Evolutionary conservation across 2,797 vertebrate species (phyloP), one percentile per base, ranked within the genome.

Genomic region (Xiphorhynchus erythropygius): DNA sequence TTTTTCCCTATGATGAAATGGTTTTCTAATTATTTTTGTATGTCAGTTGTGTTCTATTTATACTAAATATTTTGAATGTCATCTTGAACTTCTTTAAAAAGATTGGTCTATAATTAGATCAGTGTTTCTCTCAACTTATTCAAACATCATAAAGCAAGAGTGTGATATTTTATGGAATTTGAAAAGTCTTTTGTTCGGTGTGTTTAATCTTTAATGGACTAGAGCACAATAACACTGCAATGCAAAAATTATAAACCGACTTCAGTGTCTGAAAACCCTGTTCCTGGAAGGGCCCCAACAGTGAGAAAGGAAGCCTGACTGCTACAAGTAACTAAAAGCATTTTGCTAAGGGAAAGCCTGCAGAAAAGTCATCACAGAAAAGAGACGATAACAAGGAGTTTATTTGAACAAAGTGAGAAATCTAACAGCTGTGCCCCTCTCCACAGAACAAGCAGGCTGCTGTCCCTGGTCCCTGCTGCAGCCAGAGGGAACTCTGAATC

Each of bases 401-500:
- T 37, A 14, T 25, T 10, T 74, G n/a, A 24, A 49, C 57, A 49
- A 6, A 35, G 15, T 16, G 39, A 75, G 62, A 77, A 85, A 75
- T 7, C 1, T 46, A 56, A 50, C 15, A 41, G 84, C 55, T 18
- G 8, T 4, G n/a, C 18, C 35, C 12, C n/a, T 32, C 25, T 62
- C 22, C n/a, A 57, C 42, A 77, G 13, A 57, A 24, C 5, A 25
- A 59, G 13, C 9, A 16, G 57, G 39, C 21, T 65, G 15, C 78
- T 79, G 47, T 70, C 13, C 60, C 44, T 37, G 0, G 0, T 41
- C 52, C 65, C 59, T 59, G 73, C 52, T 8, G 5, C 10, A 81
- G 63, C 73, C 92, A 97, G 92, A 84, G 92, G 94, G 95, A 97
- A 95, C 94, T 69, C 59, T 63, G 62, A 57, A 86, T 14, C 37